Conservation (phyloP, 2,888 invertebrate species). For the Nomada ruficornis region DNA sequence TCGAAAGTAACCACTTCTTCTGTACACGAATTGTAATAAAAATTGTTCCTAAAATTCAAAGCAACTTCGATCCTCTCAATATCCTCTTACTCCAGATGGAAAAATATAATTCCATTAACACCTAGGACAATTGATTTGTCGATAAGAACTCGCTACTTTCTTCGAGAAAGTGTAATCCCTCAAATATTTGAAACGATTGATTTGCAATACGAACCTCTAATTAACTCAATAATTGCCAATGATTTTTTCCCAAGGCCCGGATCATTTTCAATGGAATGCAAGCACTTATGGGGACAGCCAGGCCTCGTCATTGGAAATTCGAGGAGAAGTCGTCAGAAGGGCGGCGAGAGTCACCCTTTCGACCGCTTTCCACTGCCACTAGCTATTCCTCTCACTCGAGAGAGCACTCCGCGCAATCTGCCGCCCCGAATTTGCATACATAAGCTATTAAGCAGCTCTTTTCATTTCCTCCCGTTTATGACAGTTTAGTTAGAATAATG, state of each 20-base stretch:
- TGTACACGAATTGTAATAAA: background rate
- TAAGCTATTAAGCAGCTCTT: constrained; percentile 85
- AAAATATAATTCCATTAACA: no score
- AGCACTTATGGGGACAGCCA: background rate
- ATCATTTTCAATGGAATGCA: background rate
- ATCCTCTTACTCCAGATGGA: no score
- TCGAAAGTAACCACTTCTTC: no score
- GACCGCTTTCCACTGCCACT: constrained; percentile 60
- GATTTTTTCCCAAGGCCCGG: background rate
- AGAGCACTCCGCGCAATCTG: constrained; percentile 82
- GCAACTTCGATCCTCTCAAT: no score
- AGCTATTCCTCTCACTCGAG: constrained; percentile 70
- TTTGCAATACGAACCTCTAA: background rate
- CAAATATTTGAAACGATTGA: no score
- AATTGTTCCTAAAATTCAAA: background rate
- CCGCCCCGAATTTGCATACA: constrained; percentile 83
- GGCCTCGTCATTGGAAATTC: constrained; percentile 42
- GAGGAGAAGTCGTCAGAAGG: constrained; percentile 41
- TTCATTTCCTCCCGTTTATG: constrained; percentile 85
- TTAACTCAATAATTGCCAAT: background rate
- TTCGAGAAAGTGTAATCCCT: no score
- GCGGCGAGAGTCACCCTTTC: constrained; percentile 70
- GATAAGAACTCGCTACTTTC: no score
- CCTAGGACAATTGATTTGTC: no score
- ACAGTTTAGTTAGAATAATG: constrained; percentile 84